Base-by-base conservation (phyloP, 2,888 invertebrate species). In the Electrophaes corylata region DNA sequence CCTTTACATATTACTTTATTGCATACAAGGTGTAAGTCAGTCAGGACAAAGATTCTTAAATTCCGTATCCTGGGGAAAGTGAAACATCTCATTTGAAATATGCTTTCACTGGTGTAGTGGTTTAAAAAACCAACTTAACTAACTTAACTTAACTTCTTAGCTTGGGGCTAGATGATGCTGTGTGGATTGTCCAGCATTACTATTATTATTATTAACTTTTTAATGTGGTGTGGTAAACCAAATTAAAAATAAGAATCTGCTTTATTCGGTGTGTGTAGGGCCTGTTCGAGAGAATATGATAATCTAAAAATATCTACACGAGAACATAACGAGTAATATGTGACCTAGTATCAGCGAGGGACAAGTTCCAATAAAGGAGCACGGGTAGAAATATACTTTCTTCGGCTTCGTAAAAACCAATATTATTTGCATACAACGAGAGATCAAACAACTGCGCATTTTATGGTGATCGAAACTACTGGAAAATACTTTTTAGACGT, bases 381-480 rank as follows among this genome's bases (percentile, higher is more conserved):
- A 35, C 12, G 39, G 14, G 11, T 43, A 44, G 44, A 49, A 56
- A 40, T 50, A 45, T 40, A 54, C 33, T 44, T 31, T 29, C 41
- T 57, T 37, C 16, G 46, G 20, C 26, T 19, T 39, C 37, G 29
- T 31, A 29, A 41, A 20, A 26, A 51, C 5, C 46, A 57, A 57
- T 37, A 51, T 44, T 35, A 55, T 51, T 57, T 47, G 41, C 39
- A 51, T 47, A 41, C 56, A 37, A 48, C 35, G 16, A 16, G 37
- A 37, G 8, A 37, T 37, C 16, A 37, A 37, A 37, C 16, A 16
- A 16, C 10, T 37, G 37, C 37, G 37, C 14, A 37, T 37, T 37
- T 44, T 49, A 48, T 56, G 44, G 29, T 35, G 49, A 39, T 43
- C 43, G 23, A n/a, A n/a, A 43, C 23, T 16, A 35, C 31, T 35